A percentile compares a stretch with the other conserved stretches of the same genome.
These are phyloP conservation scores for Microcebus tavaratra DNA, from an alignment of 2,113 vertebrate genomes.

Conservation along the genomic window DNA sequence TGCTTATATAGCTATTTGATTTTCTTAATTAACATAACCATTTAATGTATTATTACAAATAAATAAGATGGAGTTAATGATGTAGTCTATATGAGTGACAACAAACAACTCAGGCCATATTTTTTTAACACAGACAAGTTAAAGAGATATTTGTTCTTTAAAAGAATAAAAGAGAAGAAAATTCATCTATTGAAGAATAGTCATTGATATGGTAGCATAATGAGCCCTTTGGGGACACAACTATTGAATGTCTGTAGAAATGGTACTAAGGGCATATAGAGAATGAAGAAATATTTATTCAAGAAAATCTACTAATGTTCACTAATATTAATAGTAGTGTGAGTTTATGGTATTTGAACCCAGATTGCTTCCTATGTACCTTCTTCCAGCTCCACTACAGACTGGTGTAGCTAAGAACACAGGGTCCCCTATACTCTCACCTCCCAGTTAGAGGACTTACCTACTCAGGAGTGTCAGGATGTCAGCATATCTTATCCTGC, in stretches of 20 bases:
- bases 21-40: constrained; percentile 30
- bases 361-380: not conserved
- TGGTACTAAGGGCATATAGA: not conserved
- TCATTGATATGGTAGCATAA: not conserved
- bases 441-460: not conserved
- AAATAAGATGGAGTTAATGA: not conserved
- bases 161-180: not conserved
- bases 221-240: not conserved
- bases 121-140: not conserved
- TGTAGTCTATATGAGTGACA: not conserved
- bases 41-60: constrained; percentile 17
- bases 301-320: not conserved
- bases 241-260: not conserved
- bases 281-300: not conserved
- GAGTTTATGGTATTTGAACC: not conserved
- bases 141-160: not conserved
- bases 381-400: not conserved
- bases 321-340: not conserved
- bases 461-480: not conserved
- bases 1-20: constrained; percentile 33
- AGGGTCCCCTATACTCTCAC: not conserved
- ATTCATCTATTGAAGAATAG: not conserved
- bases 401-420: not conserved
- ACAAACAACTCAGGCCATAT: not conserved
- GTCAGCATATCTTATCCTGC: not conserved